Percentiles rank a stretch among this genome's conserved stretches.
phyloP scores from a whole-genome alignment of 2,888 invertebrate species.

The Thumatha senex region DNA sequence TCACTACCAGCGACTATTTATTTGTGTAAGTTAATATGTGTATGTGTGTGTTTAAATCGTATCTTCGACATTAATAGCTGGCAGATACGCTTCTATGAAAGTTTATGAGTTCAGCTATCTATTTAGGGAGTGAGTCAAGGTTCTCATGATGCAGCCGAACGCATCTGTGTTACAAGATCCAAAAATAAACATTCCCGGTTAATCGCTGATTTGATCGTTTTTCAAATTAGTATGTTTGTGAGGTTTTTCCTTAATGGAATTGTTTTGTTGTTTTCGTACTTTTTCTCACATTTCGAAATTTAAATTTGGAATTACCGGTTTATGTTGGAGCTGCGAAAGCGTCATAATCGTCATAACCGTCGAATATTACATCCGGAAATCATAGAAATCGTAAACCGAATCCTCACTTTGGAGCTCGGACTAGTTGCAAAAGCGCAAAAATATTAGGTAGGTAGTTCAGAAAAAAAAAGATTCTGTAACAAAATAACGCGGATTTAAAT shows the following conservation, averaged over 20 bases:
- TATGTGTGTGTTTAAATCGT: constrained; percentile 9
- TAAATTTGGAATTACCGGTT: too few relatives aligned
- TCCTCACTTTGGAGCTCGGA: too few relatives aligned
- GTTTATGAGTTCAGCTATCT: constrained; percentile 52
- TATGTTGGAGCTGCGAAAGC: too few relatives aligned
- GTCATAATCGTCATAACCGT: too few relatives aligned
- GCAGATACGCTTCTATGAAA: constrained; percentile 25
- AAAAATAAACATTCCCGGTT: constrained; percentile 40
- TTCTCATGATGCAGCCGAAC: constrained; percentile 35
- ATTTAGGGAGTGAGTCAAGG: constrained; percentile 66
- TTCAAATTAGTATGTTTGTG: background rate
- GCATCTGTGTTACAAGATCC: constrained; percentile 29
- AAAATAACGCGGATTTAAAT: too few relatives aligned
- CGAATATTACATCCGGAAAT: too few relatives aligned
- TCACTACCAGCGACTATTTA: background rate
- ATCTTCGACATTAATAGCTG: constrained; percentile 29
- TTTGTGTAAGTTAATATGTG: too few relatives aligned
- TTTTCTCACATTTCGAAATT: background rate
- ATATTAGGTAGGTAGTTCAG: too few relatives aligned
- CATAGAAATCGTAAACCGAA: too few relatives aligned
- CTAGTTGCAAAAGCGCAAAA: too few relatives aligned
- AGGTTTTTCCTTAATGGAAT: background rate
- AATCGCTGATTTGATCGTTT: background rate
- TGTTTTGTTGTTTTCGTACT: background rate
- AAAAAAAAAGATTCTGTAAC: too few relatives aligned